Evolutionary conservation across 2,888 invertebrate genomes (phyloP), one percentile per base, ranked within the genome.

Genomic region (Augiades crinisus): DNA sequence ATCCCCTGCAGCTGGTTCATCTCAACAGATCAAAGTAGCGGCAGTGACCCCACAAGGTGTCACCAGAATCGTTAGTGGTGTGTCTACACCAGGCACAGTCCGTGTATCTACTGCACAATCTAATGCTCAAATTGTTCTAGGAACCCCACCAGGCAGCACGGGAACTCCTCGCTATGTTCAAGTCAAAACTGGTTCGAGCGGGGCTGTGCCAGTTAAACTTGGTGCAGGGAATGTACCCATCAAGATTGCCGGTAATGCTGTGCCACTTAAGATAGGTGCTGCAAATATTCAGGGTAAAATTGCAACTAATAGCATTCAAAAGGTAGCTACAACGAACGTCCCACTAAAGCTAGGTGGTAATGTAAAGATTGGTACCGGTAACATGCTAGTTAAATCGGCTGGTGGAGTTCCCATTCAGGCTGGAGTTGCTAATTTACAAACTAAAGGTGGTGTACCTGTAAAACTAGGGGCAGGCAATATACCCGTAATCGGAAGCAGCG

Each of bases 271-370:
- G 59, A 76, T 90, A 10, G 83, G 87, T 14, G 67, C 86, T 0
- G 80, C 84, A 1, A 82, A 81, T 53, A 65, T 89, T 36, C 88
- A 86, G 56, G 84, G 85, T 47, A 86, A 87, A 57, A 70, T 85
- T 37, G 60, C 78, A 0, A 64, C 80, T 1, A 79, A 79, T 57
- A 77, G 75, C 41, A 61, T 85, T 13, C 84, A 86, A 56, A 90
- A 90, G 57, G 75, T 87, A 5, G 68, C 75, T n/a, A 62, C 71
- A 0, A 59, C 72, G 6, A 75, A 74, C 37, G 65, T 85, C 19
- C 87, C 88, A 0, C 68, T 90, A 4, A 90, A 90, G 59, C 64
- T 90, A 1, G 78, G 86, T n/a, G 81, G 88, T 13, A 89, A 87
- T 56, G 84, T 90, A 3, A 90, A 90, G 64, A 85, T 90, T 8